These are phyloP conservation scores for Drosophila histrio DNA, from an alignment of 2,888 invertebrate species.

Conservation along the genomic window DNA sequence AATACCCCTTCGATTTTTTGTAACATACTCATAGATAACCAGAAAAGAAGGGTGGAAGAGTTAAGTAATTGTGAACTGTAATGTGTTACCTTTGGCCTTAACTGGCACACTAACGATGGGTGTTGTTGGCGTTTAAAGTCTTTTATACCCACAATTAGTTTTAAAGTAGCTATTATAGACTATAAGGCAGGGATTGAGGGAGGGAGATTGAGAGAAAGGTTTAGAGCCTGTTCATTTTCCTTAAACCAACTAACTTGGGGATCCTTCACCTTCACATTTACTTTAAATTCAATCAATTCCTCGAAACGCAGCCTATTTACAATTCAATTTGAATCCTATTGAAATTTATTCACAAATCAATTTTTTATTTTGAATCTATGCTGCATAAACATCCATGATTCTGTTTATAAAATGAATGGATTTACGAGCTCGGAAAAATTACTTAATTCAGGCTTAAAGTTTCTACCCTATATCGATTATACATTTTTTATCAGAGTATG, in stretches of 20 bases:
- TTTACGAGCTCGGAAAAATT: neutral
- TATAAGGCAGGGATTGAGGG: neutral
- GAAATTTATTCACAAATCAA: constrained; percentile 52
- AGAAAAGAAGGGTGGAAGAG: constrained; percentile 34
- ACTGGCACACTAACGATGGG: constrained; percentile 49
- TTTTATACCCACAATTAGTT: constrained; percentile 84
- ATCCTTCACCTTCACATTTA: neutral
- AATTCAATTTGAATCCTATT: constrained; percentile 40
- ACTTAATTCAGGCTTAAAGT: neutral
- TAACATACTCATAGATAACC: constrained; percentile 33
- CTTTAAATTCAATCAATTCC: constrained; percentile 41
- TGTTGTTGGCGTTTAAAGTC: constrained; percentile 49
- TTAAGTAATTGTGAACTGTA: constrained; percentile 70
- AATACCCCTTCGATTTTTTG: constrained; percentile 48
- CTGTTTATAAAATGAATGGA: neutral
- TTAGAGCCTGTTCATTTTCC: neutral
- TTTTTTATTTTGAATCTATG: constrained; percentile 19
- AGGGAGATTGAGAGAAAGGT: neutral
- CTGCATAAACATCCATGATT: constrained; percentile 8
- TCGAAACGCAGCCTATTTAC: constrained; percentile 26
- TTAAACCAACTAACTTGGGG: neutral
- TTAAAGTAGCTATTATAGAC: constrained; percentile 58
- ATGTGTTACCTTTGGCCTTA: constrained; percentile 68
- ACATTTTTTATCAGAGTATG: neutral
- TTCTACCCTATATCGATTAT: neutral